Evolutionary conservation across 2,797 vertebrate species (phyloP).

Genomic region (Oreonectes daqikongensis): DNA sequence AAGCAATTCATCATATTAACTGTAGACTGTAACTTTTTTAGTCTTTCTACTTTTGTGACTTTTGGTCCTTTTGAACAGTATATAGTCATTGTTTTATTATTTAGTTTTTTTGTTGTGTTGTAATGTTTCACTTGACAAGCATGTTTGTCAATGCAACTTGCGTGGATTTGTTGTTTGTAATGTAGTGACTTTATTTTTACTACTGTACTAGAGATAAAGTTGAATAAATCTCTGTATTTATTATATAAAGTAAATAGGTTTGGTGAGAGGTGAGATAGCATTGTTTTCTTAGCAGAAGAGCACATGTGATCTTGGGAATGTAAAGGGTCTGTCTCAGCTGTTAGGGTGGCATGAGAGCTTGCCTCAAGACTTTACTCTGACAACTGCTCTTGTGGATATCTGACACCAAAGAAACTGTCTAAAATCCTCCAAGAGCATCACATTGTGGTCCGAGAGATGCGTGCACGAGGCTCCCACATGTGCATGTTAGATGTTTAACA

Average conservation of each 20-base stretch:
- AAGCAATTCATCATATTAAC: background rate
- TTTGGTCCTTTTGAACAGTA: background rate
- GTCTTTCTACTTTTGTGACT: no score
- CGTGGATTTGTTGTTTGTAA: background rate
- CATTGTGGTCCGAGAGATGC: background rate
- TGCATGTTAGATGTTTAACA: background rate
- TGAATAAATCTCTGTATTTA: no score
- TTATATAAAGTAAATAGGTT: background rate
- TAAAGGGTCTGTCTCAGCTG: constrained; percentile 74
- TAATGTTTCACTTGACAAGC: no score
- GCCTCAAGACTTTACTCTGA: constrained; percentile 57
- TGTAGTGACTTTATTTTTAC: background rate
- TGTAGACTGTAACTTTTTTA: background rate
- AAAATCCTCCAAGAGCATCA: constrained; percentile 24
- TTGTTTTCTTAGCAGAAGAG: constrained; percentile 54
- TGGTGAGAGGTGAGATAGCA: background rate
- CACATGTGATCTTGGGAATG: constrained; percentile 79
- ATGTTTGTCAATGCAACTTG: background rate
- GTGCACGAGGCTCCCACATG: background rate
- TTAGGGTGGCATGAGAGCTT: constrained; percentile 61
- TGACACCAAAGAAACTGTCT: constrained; percentile 61
- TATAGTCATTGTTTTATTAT: background rate
- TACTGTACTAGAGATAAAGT: background rate
- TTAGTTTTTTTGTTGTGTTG: background rate
- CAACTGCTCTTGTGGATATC: constrained; percentile 75